Percentiles rank a stretch among this genome's conserved stretches.
Evolutionary conservation across 2,888 invertebrate genomes (phyloP).

Genomic region (Acleris emargana): DNA sequence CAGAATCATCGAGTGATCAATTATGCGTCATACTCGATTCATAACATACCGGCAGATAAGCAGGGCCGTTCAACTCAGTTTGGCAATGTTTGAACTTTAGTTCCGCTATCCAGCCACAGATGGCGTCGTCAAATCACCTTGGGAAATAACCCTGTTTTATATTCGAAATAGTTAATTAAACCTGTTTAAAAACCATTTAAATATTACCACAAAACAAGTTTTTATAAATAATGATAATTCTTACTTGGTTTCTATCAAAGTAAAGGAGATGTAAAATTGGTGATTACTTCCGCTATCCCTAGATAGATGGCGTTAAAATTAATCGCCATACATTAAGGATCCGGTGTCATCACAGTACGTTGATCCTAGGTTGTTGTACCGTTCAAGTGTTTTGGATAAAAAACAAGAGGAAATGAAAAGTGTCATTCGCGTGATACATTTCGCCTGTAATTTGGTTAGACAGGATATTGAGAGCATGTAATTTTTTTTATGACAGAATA

Average conservation of each 20-base stretch:
- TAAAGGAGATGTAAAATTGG: slow-evolving; percentile 33
- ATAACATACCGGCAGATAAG: slow-evolving; percentile 52
- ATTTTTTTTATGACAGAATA: background rate
- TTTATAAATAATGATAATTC: background rate
- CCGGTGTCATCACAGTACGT: slow-evolving; percentile 57
- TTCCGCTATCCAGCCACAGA: slow-evolving; percentile 57
- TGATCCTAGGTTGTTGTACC: slow-evolving; percentile 61
- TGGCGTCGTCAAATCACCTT: slow-evolving; percentile 44
- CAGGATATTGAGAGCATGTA: background rate
- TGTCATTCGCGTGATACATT: slow-evolving; percentile 42
- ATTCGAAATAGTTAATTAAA: background rate
- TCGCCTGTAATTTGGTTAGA: slow-evolving; percentile 13
- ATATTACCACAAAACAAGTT: background rate
- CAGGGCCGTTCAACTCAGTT: slow-evolving; percentile 66
- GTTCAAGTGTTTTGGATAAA: slow-evolving; percentile 48
- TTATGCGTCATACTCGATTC: slow-evolving; percentile 47
- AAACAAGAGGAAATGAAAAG: slow-evolving; percentile 49
- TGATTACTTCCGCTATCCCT: slow-evolving; percentile 45
- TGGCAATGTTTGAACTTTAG: slow-evolving; percentile 76
- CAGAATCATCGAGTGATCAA: slow-evolving; percentile 42
- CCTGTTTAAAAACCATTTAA: background rate
- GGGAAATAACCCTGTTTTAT: too few species aligned
- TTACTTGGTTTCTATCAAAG: background rate
- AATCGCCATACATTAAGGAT: slow-evolving; percentile 21
- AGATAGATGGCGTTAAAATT: slow-evolving; percentile 51